Evolutionary conservation across 2,888 invertebrate genomes (phyloP), one percentile per base, ranked within the genome.

Genomic region (Subacronicta megacephala): DNA sequence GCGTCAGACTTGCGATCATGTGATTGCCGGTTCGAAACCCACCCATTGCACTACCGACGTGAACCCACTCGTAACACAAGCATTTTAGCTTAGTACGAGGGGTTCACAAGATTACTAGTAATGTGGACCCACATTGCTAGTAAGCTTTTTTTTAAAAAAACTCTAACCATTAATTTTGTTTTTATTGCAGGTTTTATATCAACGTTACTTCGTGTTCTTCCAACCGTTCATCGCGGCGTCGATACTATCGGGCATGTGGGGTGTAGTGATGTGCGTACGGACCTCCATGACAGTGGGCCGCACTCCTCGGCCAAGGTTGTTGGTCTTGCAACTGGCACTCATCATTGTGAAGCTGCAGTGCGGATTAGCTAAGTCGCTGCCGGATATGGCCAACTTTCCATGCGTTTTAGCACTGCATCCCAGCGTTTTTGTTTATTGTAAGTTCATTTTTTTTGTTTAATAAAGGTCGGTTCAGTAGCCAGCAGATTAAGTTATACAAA

Each of bases 271-370:
- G 95, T 93, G 95, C 4, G 95, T 96, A 17, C 93, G 94, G 0
- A 86, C 85, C 0, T 87, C 85, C 0, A 85, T 83, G 57, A 56
- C 79, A 0, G 95, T 87, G 54, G 96, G 81, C 75, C 90, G 78
- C 81, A 92, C 55, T 77, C 89, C 95, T 12, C 84, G 89, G 20
- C 88, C 88, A 0, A 94, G 95, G 76, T 95, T 95, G 76, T 59
- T 95, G 40, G 96, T 95, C 0, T 87, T 96, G 13, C 96, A 97
- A 81, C 76, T 96, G 76, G 96, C 95, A 1, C 85, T 97, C 43
- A 77, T 97, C 46, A 95, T 96, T 43, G 95, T 96, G 20, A 97
- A 97, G 85, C 83, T 96, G 50, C 97, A 97, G 85, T 95, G 95
- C 26, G 92, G 95, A 15, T 81, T 95, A 4, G 95, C 95, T 10